These are phyloP conservation scores for Leucania comma DNA, from an alignment of 2,888 invertebrate species.

Conservation along the genomic window DNA sequence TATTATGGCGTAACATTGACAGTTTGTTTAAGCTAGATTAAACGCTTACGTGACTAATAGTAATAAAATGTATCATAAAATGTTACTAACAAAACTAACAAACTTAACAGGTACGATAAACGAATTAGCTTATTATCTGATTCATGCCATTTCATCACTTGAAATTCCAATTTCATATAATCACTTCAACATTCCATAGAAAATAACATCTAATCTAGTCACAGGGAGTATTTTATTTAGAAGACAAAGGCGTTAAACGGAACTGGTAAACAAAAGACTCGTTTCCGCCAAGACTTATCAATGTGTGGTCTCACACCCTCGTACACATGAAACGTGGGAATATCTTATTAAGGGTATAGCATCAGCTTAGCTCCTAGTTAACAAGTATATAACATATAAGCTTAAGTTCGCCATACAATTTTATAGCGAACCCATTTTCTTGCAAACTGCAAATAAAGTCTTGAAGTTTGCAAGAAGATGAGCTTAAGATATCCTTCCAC, in stretches of 20 bases:
- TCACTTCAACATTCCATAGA: neutral
- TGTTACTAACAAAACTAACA: constrained; percentile 8
- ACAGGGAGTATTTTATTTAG: constrained; percentile 1
- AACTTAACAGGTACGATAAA: constrained; percentile 15
- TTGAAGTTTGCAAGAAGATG: constrained; percentile 6
- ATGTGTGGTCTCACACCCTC: constrained; percentile 47
- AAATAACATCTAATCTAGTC: neutral
- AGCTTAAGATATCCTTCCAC: constrained; percentile 5
- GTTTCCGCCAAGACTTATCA: constrained; percentile 31
- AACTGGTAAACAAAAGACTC: constrained; percentile 30
- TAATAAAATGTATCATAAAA: constrained; percentile 1
- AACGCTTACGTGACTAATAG: neutral
- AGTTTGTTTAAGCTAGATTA: neutral
- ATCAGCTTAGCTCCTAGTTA: constrained; percentile 14
- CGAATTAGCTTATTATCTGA: constrained; percentile 5
- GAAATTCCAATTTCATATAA: constrained; percentile 2
- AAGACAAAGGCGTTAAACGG: constrained; percentile 7
- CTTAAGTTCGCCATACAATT: constrained; percentile 19
- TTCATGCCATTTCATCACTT: constrained; percentile 13
- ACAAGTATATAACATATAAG: constrained; percentile 9
- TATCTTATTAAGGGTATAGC: constrained; percentile 23
- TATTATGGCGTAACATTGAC: neutral
- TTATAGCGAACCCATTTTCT: constrained; percentile 17
- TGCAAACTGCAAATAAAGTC: constrained; percentile 23
- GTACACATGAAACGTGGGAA: constrained; percentile 25